These are phyloP conservation scores for Tineola bisselliella DNA, from an alignment of 2,888 invertebrate species.

Conservation along the genomic window DNA sequence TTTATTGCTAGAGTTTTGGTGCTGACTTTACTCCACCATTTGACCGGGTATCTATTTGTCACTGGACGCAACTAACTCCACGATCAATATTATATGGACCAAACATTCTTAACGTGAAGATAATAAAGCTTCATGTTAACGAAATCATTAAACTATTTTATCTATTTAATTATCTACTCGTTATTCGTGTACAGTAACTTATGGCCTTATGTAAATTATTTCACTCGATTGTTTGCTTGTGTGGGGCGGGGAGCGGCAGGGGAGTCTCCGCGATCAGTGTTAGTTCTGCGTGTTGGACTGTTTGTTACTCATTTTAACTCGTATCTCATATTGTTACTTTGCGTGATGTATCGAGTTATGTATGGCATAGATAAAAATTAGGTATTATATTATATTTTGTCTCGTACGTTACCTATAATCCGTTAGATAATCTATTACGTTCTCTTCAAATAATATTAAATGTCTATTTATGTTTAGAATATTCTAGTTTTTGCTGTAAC, in stretches of 20 bases:
- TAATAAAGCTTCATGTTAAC: conserved; percentile 61
- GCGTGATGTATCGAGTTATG: conserved; percentile 45
- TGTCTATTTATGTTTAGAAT: conserved; percentile 12
- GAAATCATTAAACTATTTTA: conserved; percentile 46
- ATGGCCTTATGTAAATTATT: conserved; percentile 67
- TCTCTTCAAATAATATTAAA: conserved; percentile 1
- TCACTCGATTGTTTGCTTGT: conserved; percentile 54
- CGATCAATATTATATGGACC: conserved; percentile 64
- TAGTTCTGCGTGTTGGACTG: conserved; percentile 34
- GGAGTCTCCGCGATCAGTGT: conserved; percentile 24
- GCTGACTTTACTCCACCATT: neutral
- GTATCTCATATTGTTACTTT: conserved; percentile 26
- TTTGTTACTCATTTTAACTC: neutral
- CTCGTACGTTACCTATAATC: neutral
- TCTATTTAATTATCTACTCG: conserved; percentile 62
- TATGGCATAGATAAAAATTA: conserved; percentile 20
- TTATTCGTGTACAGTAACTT: conserved; percentile 62
- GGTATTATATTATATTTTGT: neutral
- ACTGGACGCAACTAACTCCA: conserved; percentile 19
- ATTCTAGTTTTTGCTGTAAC: conserved; percentile 8
- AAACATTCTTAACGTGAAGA: conserved; percentile 64
- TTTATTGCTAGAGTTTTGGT: conserved; percentile 1
- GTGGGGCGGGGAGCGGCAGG: conserved; percentile 17
- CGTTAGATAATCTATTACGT: neutral
- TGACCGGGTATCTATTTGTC: neutral